phyloP scores from a whole-genome alignment of 2,797 vertebrate species.

The Discoglossus pictus region DNA sequence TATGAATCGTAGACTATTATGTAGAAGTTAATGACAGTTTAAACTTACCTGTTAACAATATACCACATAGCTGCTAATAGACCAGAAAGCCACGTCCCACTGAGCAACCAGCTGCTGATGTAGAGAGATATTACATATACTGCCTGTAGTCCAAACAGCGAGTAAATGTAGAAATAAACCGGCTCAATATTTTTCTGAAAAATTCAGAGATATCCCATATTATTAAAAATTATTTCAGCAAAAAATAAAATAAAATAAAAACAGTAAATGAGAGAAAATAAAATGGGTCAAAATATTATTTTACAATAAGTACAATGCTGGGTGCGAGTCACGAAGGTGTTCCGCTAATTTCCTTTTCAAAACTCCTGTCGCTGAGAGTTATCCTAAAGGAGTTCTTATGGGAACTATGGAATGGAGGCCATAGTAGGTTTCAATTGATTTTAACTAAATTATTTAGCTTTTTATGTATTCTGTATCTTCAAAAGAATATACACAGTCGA shows the following conservation, averaged over 20 bases:
- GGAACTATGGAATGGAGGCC: no score
- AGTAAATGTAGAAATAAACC: slow-evolving; percentile 98
- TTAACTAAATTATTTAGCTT: no score
- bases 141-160: slow-evolving; percentile 91
- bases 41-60: slow-evolving; percentile 89
- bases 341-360: no score
- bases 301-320: not conserved
- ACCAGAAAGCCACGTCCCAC: slow-evolving; percentile 91
- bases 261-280: slow-evolving; percentile 3
- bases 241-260: slow-evolving; percentile 5
- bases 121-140: slow-evolving; percentile 91
- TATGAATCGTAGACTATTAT: no score
- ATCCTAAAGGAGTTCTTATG: no score
- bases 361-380: no score
- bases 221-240: no score
- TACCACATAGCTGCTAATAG: slow-evolving; percentile 88
- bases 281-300: not conserved
- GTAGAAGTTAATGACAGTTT: not conserved
- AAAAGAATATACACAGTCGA: no score
- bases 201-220: slow-evolving; percentile 46
- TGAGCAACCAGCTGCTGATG: slow-evolving; percentile 91
- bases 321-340: no score
- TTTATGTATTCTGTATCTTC: no score
- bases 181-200: slow-evolving; percentile 89
- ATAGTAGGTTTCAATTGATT: no score